Base-by-base conservation (phyloP, 2,888 invertebrate genomes). In the Ceramica pisi region DNA sequence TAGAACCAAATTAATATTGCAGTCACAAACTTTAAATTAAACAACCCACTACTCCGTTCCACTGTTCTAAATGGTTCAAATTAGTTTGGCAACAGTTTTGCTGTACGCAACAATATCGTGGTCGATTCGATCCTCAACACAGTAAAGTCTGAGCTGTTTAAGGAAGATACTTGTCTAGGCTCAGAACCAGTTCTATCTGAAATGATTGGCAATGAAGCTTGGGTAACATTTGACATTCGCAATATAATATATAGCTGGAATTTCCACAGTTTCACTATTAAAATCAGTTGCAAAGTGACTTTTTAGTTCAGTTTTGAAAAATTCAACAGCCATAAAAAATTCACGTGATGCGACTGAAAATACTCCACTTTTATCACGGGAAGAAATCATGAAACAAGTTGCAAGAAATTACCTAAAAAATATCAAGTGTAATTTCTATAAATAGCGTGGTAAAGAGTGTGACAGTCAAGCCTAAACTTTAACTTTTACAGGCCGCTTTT, bases 81-180 rank as follows among this genome's bases (percentile, higher is more conserved):
- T 88, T 89, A 75, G 81, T 78, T 66, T 64, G 75, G 81, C 87
- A 82, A 79, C 65, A 38, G 53, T 79, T 83, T 80, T 68, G 59
- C 75, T 23, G 78, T 77, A 66, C 80, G 81, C 80, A 83, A 46
- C 38, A 63, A 56, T 82, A 88, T 83, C 73, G 73, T 89, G 80
- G 88, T 77, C 63, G 70, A 78, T 70, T 68, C 85, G 80, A 71
- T 76, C 78, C 67, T 75, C 74, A 78, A 84, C 87, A 85, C 89
- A 85, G 88, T 86, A 89, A 88, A 90, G 92, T 91, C 92, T 89
- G 88, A 90, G 90, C 90, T 93, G 91, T 93, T 93, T 93, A 92
- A 90, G 92, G 88, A 91, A 93, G 93, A 94, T 93, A 87, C 91
- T 93, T 92, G 92, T 94, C 92, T 91, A 87, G 88, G 82, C 81